A percentile compares a stretch with the other conserved stretches of the same genome.
These are phyloP conservation scores for Actinia tenebrosa DNA, from an alignment of 64 coral and sea anemone species.

Conservation along the genomic window DNA sequence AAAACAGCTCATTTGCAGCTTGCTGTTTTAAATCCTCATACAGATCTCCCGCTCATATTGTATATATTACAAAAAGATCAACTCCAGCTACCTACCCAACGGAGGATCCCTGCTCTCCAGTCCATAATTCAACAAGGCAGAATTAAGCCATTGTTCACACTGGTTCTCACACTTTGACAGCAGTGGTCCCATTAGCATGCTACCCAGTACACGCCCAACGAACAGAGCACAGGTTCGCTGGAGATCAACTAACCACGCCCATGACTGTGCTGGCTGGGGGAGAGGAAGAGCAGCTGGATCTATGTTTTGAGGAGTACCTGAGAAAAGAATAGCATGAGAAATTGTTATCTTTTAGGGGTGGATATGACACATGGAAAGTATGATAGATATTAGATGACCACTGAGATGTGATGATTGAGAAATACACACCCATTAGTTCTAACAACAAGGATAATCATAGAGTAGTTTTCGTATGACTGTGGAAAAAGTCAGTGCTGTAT, in stretches of 20 bases:
- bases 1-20: too few species aligned
- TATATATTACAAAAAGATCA: too few species aligned
- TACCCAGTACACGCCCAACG: slow-evolving; percentile 55
- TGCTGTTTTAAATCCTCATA: too few species aligned
- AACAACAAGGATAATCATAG: too few species aligned
- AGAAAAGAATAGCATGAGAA: background rate
- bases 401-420: too few species aligned
- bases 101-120: slow-evolving; percentile 63
- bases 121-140: slow-evolving; percentile 58
- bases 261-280: slow-evolving; percentile 47
- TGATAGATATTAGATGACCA: too few species aligned
- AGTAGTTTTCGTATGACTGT: too few species aligned
- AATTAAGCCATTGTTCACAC: slow-evolving; percentile 77
- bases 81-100: slow-evolving; percentile 19
- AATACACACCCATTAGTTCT: too few species aligned
- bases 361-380: too few species aligned
- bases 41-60: too few species aligned
- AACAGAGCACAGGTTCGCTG: slow-evolving; percentile 64
- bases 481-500: too few species aligned
- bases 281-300: slow-evolving; percentile 69
- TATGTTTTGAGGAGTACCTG: slow-evolving; percentile 71
- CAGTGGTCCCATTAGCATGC: slow-evolving; percentile 56
- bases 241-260: slow-evolving; percentile 78
- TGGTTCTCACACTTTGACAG: slow-evolving; percentile 65
- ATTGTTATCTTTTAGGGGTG: too few species aligned